Base-by-base conservation (phyloP, 2,888 invertebrate species). In the Fabriciana adippe region DNA sequence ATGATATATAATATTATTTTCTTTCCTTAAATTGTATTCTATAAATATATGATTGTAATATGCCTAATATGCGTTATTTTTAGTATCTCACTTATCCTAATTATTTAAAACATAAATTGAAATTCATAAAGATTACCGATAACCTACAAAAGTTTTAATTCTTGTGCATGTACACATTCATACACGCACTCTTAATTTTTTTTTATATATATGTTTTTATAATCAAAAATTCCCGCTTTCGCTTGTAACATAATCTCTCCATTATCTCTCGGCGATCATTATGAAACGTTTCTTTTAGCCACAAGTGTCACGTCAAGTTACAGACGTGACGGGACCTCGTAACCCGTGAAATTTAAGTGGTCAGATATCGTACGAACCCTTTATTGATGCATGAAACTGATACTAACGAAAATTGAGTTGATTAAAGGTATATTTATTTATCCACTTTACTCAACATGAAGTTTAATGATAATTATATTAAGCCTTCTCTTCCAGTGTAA, bases 331-430 rank as follows among this genome's bases (percentile, higher is more conserved):
- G 47, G 65, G 68, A 63, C 70, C 70, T 66, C 61, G 59, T 71
- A 67, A 67, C 64, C 71, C 69, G 64, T 64, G 50, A 69, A 61
- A 69, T 69, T 71, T 47, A 62, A 71, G 69, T 69, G 71, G 66
- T 55, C 69, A 56, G 69, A 66, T 67, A 67, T 69, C 50, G 56
- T 53, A 56, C 59, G 65, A 65, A 57, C 60, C 18, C 53, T 56
- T 64, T 56, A 53, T 64, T 67, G 66, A 67, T 60, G 59, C 18
- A 54, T 59, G 50, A 55, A 47, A 55, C 53, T 21, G 64, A 69
- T 65, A 65, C 15, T 6, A 35, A 48, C 47, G 54, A 66, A 35
- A 53, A 47, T 16, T 61, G 35, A 60, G 54, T 55, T 50, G 55
- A 50, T 55, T 56, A 1, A 56, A 51, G 13, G 1, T 26, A 26